Evolutionary conservation across 2,888 invertebrate species (phyloP), one percentile per base, ranked within the genome.

Genomic region (Drosophila mimetica): DNA sequence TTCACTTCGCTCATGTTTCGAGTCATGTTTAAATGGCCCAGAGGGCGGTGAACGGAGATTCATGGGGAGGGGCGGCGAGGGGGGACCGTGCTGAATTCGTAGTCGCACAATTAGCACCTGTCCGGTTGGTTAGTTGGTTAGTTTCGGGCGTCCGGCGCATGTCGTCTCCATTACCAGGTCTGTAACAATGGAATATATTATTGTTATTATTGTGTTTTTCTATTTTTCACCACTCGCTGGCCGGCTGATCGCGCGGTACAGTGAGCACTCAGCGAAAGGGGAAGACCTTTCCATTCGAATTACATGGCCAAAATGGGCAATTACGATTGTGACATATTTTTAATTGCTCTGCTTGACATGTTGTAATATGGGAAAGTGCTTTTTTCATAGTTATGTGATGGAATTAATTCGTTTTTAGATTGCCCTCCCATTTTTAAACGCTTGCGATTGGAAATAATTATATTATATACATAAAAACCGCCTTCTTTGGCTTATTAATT

Each of bases 61-160:
- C 18, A 9, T 14, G n/a, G 25, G 37, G 13, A 14, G 37, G 13
- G 41, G 13, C 20, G 13, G 20, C 20, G 25, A 2, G 9, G 22
- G 42, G 22, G 13, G 14, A 44, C 46, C 51, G 75, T 70, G 66
- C 65, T 54, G 71, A 74, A 70, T 83, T 66, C 61, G 71, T 36
- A 70, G 61, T 72, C 69, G 34, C 47, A 52, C 74, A 87, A 78
- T 82, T 82, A 87, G 70, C 82, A 87, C 82, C 76, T 86, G 77
- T 53, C 8, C 46, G 54, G 14, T 65, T 52, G 16, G 30, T 65
- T 54, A 48, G 47, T 54, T 42, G 37, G 11, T 34, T 20, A 25
- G 39, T 53, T 51, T 66, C 18, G 44, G 67, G 44, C 44, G 51
- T 47, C 34, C 28, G 30, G 69, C 71, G 71, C 71, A 63, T 71